Evolutionary conservation across 2,888 invertebrate species (phyloP).

Genomic region (Conomelus anceps): DNA sequence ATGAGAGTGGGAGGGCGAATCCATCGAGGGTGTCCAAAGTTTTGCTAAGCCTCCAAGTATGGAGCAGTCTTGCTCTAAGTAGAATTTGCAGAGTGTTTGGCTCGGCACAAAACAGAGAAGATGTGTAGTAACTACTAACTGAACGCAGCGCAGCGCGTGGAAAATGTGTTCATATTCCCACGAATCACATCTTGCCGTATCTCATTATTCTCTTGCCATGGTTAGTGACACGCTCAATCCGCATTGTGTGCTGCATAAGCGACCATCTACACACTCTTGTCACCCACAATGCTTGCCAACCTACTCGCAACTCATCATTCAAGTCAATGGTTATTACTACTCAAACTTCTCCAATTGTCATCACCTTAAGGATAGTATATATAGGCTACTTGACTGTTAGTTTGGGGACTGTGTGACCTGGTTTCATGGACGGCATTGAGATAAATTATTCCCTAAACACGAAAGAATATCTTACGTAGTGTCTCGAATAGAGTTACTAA

Average conservation of each 20-base stretch:
- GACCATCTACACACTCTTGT: not conserved
- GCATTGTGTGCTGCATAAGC: not conserved
- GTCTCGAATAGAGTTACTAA: too few relatives aligned
- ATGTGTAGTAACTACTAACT: not conserved
- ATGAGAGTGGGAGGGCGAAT: not conserved
- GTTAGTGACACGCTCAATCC: not conserved
- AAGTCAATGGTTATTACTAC: not conserved
- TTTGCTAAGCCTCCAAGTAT: not conserved
- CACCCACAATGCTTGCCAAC: not conserved
- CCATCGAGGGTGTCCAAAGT: not conserved
- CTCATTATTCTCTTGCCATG: not conserved
- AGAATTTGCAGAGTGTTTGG: not conserved
- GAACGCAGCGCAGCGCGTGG: not conserved
- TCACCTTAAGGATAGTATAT: too few relatives aligned
- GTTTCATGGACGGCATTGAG: too few relatives aligned
- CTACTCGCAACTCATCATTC: not conserved
- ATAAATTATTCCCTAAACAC: too few relatives aligned
- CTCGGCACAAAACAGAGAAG: not conserved
- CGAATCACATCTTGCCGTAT: not conserved
- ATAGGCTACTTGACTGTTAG: too few relatives aligned
- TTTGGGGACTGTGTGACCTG: too few relatives aligned
- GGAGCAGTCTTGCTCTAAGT: not conserved
- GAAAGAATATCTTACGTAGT: too few relatives aligned
- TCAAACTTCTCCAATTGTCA: not conserved
- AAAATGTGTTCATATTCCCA: not conserved